Conservation (phyloP, 2,113 vertebrate genomes). For the Acanthisitta chloris region DNA sequence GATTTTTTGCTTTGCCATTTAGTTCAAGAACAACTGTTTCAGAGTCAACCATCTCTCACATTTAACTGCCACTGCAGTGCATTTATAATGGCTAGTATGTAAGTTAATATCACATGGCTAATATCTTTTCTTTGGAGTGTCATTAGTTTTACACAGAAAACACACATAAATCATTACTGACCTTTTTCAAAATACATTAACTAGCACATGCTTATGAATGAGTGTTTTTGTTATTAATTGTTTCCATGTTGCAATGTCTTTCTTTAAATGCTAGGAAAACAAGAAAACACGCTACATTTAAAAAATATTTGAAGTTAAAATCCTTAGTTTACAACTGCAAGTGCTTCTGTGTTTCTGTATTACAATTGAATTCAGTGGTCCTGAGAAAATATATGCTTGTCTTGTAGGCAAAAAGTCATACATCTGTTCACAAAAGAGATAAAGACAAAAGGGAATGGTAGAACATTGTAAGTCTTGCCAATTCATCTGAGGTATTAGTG, state of each 20-base stretch:
- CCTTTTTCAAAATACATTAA: not conserved
- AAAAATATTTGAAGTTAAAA: not conserved
- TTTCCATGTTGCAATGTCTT: not conserved
- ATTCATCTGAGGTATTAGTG: not conserved
- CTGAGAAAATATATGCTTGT: not conserved
- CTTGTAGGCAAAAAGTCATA: not conserved
- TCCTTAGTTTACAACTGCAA: not conserved
- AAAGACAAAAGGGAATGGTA: not conserved
- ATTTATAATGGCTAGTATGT: not conserved
- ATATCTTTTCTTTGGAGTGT: not conserved
- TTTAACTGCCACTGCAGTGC: not conserved
- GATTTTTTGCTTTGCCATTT: not conserved
- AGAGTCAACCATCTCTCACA: rapidly evolving
- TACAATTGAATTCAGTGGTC: not conserved
- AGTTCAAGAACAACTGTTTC: not conserved
- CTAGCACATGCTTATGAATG: not conserved
- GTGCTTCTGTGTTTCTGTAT: not conserved
- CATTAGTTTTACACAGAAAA: not conserved
- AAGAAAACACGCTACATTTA: not conserved
- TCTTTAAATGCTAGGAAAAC: not conserved
- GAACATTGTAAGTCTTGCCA: not conserved
- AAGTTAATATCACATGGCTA: not conserved
- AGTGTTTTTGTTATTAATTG: not conserved
- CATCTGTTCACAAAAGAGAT: not conserved
- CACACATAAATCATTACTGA: not conserved